Evolutionary conservation across 2,797 vertebrate species (phyloP).

Genomic region (Eurystomus glaucurus): DNA sequence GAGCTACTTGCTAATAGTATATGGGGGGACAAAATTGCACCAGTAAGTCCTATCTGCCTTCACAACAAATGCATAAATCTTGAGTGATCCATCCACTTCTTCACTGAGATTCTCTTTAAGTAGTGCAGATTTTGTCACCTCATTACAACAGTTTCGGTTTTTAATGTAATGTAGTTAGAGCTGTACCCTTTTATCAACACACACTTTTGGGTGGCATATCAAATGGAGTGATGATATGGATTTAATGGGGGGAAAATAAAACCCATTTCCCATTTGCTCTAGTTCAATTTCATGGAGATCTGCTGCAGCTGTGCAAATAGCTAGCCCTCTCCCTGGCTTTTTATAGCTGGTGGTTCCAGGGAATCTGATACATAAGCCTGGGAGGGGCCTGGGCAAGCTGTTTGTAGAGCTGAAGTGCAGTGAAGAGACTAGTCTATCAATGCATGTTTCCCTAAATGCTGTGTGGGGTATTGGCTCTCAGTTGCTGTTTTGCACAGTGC

Average conservation of each 20-base stretch:
- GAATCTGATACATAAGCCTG: fast-evolving
- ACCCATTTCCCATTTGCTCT: neutral
- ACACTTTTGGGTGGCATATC: neutral
- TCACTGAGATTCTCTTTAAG: neutral
- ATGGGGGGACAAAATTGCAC: neutral
- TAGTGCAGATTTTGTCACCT: neutral
- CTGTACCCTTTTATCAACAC: neutral
- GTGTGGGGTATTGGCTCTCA: fast-evolving
- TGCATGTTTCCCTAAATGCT: fast-evolving
- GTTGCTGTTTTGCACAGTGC: neutral
- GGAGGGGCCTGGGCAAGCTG: neutral
- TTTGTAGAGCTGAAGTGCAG: neutral
- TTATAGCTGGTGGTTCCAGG: neutral
- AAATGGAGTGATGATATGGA: neutral
- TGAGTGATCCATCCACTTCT: neutral
- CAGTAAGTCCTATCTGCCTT: neutral
- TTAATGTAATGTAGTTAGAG: neutral
- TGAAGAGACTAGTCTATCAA: neutral
- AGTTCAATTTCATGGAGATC: neutral
- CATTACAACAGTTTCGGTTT: neutral
- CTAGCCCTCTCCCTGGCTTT: neutral
- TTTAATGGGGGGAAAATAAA: neutral
- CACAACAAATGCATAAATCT: neutral
- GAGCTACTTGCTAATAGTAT: neutral
- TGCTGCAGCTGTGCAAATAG: neutral